phyloP scores from a whole-genome alignment of 2,888 invertebrate species.

The Brachyptera putata region DNA sequence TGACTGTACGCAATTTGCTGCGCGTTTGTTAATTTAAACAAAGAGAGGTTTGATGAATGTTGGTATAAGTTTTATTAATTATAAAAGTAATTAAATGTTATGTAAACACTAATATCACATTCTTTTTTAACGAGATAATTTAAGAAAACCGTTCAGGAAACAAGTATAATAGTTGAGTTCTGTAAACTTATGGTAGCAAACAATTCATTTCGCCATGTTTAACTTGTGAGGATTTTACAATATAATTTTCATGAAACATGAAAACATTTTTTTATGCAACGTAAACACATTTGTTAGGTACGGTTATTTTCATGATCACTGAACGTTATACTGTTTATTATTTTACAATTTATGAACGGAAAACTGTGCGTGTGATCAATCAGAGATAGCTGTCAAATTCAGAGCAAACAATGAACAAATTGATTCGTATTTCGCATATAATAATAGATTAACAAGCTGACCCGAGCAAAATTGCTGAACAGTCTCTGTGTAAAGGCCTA shows the following conservation, averaged over 20 bases:
- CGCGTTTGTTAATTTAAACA: slow-evolving; percentile 12
- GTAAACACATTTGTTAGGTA: neutral
- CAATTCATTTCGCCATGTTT: neutral
- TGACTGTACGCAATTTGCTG: neutral
- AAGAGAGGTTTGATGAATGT: slow-evolving; percentile 18
- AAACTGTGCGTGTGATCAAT: neutral
- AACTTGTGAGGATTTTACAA: neutral
- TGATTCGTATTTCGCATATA: too few species aligned
- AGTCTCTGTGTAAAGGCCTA: too few species aligned
- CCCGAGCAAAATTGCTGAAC: too few species aligned
- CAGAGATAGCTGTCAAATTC: neutral
- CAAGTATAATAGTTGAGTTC: neutral
- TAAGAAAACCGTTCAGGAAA: slow-evolving; percentile 5
- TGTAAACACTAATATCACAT: slow-evolving; percentile 10
- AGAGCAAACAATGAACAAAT: too few species aligned
- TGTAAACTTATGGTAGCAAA: slow-evolving; percentile 8
- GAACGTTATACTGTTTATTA: neutral
- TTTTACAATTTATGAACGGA: neutral
- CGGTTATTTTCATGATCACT: neutral
- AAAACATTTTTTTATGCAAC: neutral
- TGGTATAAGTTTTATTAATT: slow-evolving; percentile 11
- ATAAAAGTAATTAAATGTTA: slow-evolving; percentile 19
- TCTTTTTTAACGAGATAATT: neutral
- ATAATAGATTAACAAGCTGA: too few species aligned
- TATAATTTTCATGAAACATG: too few species aligned